Conservation (phyloP, 2,888 invertebrate genomes). For the Amiota minor region DNA sequence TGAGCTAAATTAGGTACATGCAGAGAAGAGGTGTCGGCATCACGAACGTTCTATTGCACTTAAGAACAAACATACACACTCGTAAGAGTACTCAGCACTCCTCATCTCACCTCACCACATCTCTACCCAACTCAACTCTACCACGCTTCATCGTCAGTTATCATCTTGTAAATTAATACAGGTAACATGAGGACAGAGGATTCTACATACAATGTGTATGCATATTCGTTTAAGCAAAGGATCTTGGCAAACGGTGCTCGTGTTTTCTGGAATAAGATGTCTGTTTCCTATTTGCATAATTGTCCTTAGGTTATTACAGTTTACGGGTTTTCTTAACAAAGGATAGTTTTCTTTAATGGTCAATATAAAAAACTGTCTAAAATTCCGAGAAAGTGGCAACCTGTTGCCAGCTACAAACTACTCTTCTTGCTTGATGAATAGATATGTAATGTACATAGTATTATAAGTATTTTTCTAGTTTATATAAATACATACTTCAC, state of each 20-base stretch:
- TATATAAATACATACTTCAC: not conserved
- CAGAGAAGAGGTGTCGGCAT: not conserved
- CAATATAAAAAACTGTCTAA: constrained; percentile 10
- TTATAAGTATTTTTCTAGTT: too few relatives aligned
- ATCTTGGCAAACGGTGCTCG: not conserved
- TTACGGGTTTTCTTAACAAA: not conserved
- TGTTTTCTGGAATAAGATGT: constrained; percentile 1
- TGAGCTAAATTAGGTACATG: constrained; percentile 7
- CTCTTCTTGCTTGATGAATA: not conserved
- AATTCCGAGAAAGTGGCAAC: not conserved
- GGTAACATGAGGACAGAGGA: too few relatives aligned
- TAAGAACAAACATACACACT: too few relatives aligned
- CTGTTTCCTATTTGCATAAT: constrained; percentile 27
- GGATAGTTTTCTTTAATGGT: constrained; percentile 18
- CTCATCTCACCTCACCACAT: too few relatives aligned
- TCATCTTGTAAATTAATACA: too few relatives aligned
- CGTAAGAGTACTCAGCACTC: too few relatives aligned
- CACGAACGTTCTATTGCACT: not conserved
- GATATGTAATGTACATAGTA: not conserved
- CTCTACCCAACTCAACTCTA: too few relatives aligned
- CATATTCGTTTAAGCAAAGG: not conserved
- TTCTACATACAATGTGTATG: too few relatives aligned
- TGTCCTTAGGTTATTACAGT: constrained; percentile 7
- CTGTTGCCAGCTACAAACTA: not conserved
- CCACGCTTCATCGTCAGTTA: too few relatives aligned